These are phyloP conservation scores for Callithrix jacchus DNA, from an alignment of 2,113 vertebrate genomes.

Conservation along the genomic window DNA sequence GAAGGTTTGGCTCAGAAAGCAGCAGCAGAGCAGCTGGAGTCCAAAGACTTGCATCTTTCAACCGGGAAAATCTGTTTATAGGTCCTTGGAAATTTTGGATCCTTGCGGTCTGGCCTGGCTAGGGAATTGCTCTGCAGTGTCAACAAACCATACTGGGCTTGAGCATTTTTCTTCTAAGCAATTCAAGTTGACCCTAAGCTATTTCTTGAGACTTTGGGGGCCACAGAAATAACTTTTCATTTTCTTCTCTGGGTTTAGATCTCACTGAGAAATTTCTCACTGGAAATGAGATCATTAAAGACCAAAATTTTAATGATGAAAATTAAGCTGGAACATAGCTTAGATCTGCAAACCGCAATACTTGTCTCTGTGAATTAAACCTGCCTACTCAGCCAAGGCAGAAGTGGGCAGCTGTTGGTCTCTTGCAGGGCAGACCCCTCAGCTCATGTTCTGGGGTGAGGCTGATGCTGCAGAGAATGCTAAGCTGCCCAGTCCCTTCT, in stretches of 20 bases:
- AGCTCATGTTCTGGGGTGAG: fast-evolving
- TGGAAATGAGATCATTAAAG: conserved; percentile 12
- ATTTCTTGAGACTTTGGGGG: conserved; percentile 43
- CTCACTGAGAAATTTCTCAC: conserved; percentile 29
- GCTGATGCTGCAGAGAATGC: background rate
- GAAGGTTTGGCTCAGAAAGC: conserved; percentile 56
- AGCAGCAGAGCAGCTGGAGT: conserved; percentile 21
- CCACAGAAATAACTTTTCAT: conserved; percentile 23
- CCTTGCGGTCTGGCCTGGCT: conserved; percentile 45
- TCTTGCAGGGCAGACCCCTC: background rate
- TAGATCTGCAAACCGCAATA: background rate
- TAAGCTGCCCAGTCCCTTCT: background rate
- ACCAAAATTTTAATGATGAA: conserved; percentile 16
- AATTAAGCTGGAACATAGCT: background rate
- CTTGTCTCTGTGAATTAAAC: background rate
- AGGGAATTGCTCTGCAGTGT: background rate
- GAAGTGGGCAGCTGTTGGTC: background rate
- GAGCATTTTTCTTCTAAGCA: conserved; percentile 49
- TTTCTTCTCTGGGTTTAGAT: conserved; percentile 25
- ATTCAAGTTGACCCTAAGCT: conserved; percentile 50
- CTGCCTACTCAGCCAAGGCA: background rate
- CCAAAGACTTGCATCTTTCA: conserved; percentile 54
- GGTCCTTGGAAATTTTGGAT: conserved; percentile 59
- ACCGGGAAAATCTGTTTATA: conserved; percentile 69
- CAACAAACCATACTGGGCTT: conserved; percentile 26